phyloP scores from a whole-genome alignment of 2,888 invertebrate species.

The Brachynemurus nebulosus region DNA sequence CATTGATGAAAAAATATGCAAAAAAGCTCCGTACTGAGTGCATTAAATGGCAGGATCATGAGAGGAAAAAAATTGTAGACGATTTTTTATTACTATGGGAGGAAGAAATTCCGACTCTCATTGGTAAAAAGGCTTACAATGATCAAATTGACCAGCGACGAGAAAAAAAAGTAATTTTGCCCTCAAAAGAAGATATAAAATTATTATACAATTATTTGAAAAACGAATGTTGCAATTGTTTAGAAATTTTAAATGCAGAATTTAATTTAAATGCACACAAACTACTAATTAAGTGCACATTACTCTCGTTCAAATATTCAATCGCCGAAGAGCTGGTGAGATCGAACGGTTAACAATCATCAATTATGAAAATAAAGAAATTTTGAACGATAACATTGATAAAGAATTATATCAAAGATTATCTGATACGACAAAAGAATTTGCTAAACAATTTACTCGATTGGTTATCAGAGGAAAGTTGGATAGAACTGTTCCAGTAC shows the following conservation, averaged over 20 bases:
- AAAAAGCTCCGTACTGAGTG: background rate
- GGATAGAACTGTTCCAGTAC: too few species aligned
- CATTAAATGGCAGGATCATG: conserved; percentile 2
- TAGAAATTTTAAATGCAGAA: conserved; percentile 1
- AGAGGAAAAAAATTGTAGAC: conserved; percentile 2
- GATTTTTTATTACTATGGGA: conserved; percentile 5
- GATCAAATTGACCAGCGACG: conserved; percentile 4
- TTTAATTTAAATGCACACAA: conserved; percentile 6
- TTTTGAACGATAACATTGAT: background rate
- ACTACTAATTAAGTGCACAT: conserved; percentile 2
- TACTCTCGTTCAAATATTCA: too few species aligned
- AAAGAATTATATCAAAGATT: background rate
- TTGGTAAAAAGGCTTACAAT: conserved; percentile 7
- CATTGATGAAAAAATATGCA: background rate
- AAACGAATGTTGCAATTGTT: too few species aligned
- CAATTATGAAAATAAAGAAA: conserved; percentile 6
- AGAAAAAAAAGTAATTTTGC: conserved; percentile 5
- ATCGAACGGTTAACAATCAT: conserved; percentile 5
- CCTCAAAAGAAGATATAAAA: conserved; percentile 8
- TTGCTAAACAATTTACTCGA: conserved; percentile 1
- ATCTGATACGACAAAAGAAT: background rate
- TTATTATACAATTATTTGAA: conserved; percentile 6
- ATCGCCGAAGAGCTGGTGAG: conserved; percentile 7
- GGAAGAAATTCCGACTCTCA: conserved; percentile 4
- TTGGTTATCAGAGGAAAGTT: background rate